These are phyloP conservation scores for Geothlypis trichas DNA, from an alignment of 2,113 vertebrate genomes.

Conservation along the genomic window DNA sequence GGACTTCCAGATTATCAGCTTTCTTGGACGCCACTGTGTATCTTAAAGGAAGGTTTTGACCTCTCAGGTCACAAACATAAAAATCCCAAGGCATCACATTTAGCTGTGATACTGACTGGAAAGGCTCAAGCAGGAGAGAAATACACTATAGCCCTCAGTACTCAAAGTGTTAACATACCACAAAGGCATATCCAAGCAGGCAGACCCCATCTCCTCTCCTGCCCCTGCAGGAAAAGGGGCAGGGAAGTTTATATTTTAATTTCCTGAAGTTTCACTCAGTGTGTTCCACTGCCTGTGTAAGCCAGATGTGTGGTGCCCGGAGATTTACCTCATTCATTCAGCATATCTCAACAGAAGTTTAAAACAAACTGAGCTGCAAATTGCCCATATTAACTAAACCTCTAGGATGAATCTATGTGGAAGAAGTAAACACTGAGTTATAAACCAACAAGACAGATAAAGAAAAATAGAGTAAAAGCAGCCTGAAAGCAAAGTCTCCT, in stretches of 20 bases:
- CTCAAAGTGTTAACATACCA: slow-evolving; percentile 18
- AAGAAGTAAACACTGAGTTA: neutral
- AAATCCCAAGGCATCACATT: neutral
- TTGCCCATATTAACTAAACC: neutral
- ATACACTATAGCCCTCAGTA: neutral
- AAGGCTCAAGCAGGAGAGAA: neutral
- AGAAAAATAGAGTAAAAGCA: neutral
- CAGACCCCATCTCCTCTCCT: neutral
- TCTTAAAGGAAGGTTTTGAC: slow-evolving; percentile 6
- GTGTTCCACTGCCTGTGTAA: neutral
- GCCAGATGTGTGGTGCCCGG: slow-evolving; percentile 38
- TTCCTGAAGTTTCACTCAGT: slow-evolving; percentile 59
- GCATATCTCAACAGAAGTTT: slow-evolving; percentile 9
- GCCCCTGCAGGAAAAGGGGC: slow-evolving; percentile 15
- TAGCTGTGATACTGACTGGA: neutral
- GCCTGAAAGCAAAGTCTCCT: neutral
- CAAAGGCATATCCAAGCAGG: neutral
- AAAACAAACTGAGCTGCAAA: slow-evolving; percentile 18
- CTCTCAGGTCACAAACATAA: neutral
- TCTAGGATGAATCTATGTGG: neutral
- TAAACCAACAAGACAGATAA: neutral
- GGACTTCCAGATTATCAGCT: neutral
- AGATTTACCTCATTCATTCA: slow-evolving; percentile 29
- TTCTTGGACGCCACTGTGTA: neutral
- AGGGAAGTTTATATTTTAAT: slow-evolving; percentile 63